phyloP scores from a whole-genome alignment of 1,140 invertebrate genomes.

The Drosophila parvula region DNA sequence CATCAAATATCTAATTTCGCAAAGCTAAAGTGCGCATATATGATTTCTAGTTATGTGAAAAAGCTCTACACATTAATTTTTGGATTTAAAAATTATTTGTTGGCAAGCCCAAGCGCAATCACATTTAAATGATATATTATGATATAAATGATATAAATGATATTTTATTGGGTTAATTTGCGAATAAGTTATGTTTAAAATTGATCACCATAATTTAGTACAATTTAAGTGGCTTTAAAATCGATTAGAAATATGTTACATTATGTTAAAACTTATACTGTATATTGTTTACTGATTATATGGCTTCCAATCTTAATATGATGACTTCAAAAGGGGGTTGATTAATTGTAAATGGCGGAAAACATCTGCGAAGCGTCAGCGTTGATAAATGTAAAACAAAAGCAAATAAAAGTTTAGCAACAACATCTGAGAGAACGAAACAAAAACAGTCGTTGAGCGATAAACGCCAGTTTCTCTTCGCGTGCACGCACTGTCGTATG shows the following conservation, averaged over 20 bases:
- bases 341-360: constrained; percentile 41
- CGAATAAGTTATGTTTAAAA: neutral
- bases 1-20: too few species aligned
- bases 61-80: neutral
- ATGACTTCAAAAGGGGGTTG: constrained; percentile 42
- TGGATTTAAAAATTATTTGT: neutral
- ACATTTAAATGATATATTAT: neutral
- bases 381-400: constrained; percentile 64
- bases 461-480: constrained; percentile 66
- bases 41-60: too few species aligned
- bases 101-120: neutral
- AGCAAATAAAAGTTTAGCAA: constrained; percentile 51
- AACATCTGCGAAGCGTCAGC: constrained; percentile 54
- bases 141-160: too few species aligned
- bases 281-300: constrained; percentile 1
- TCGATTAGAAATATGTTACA: neutral
- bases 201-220: neutral
- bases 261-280: neutral
- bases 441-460: constrained; percentile 51
- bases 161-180: neutral
- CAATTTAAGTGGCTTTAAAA: neutral
- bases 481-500: constrained; percentile 26
- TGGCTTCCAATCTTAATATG: constrained; percentile 8
- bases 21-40: too few species aligned
- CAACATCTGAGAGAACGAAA: constrained; percentile 56